Evolutionary conservation across 2,113 vertebrate species (phyloP), one percentile per base, ranked within the genome.

Genomic region (Danionella cerebrum): DNA sequence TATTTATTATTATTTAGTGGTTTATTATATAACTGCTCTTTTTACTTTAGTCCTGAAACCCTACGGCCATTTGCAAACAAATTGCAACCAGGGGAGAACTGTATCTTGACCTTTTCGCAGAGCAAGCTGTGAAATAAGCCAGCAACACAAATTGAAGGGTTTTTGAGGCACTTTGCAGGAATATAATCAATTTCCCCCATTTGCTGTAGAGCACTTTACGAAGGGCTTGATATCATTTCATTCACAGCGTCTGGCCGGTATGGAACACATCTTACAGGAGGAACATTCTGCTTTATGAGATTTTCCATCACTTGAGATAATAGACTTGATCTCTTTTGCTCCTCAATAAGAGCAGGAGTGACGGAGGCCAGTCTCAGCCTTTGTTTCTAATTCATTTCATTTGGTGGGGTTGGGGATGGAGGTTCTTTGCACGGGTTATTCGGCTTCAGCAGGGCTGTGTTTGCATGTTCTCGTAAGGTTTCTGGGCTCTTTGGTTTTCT

Each of bases 221-320:
- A 57, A 70, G 67, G 76, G 58, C 67, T 64, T 69, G 59, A 69
- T 71, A 65, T 65, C 70, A 72, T 70, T 71, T 70, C 71, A 80
- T 73, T 77, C 35, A 22, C 36, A 22, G 69, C 18, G 59, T 33
- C 63, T 36, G 36, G 53, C 52, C 50, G 39, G 70, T 75, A 73
- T 52, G 53, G 69, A 69, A 70, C 65, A 54, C 62, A 41, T 72
- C 67, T 76, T 76, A 79, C 67, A 71, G 50, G 65, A 69, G 65
- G 57, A 69, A 60, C 68, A 45, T 53, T 69, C 73, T 36, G 54
- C 21, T 77, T 80, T 76, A 80, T 80, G 68, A 67, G 72, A 74
- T 78, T 78, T 78, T 53, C 71, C 69, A 67, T 78, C 74, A 78
- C 76, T 80, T 74, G 64, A 36, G 75, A 71, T 71, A 38, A 78